Evolutionary conservation across 2,888 invertebrate species (phyloP), one percentile per base, ranked within the genome.

Genomic region (Drosophila fungiperda): DNA sequence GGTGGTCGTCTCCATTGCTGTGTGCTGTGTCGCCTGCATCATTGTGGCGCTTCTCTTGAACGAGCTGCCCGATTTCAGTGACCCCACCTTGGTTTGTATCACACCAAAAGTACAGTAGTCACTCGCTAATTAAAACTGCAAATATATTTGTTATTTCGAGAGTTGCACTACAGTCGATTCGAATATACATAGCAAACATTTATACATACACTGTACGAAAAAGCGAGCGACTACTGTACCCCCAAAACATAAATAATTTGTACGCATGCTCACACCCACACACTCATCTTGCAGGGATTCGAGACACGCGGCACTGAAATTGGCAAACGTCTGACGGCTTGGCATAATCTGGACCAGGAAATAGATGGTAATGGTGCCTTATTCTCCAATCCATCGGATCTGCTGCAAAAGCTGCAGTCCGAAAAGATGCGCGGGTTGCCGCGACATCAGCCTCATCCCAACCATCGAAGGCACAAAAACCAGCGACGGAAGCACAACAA

Each of bases 301-400:
- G 98, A 98, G 92, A 96, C 98, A 17, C 95, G 98, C 75, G 98
- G 98, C n/a, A 98, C 98, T 2, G 94, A 94, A 52, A 94, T 98
- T 86, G 96, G 97, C 4, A 95, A 96, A 90, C 95, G 97, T 62
- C 94, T 97, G 78, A 96, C 96, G 52, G 95, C 98, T 35, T 98
- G 97, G 97, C 95, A 96, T 87, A 98, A 98, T 94, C 95, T 98
- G 60, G 94, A 96, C 70, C 96, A 96, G 89, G 96, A 96, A 88
- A 96, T 96, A 1, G 94, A 95, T 82, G 95, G 95, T 63, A 95
- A 95, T 60, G 96, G 96, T 59, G 94, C 94, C 7, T 64, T 86
- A 23, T 87, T 82, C 55, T 78, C 95, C 54, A 96, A 97, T 93
- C 97, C 97, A 35, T 94, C 95, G 92, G 95, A 95, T 91, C 94